Evolutionary conservation across 2,113 vertebrate species (phyloP), one percentile per base, ranked within the genome.

Genomic region (Hirundichthys speculiger): DNA sequence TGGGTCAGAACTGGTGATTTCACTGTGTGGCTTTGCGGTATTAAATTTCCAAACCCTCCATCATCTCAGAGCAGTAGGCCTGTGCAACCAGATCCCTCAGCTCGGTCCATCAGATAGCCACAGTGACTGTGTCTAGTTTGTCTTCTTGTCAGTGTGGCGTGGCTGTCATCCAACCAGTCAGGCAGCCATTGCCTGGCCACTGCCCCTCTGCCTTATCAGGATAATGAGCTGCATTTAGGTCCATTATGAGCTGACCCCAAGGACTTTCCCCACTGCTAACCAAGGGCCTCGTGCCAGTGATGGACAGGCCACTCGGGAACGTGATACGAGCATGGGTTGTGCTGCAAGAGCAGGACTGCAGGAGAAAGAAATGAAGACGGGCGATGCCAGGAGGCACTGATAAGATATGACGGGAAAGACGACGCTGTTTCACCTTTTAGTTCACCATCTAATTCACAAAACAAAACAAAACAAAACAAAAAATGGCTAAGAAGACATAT

Each of bases 181-280:
- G 85, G 64, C 80, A 30, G 72, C 85, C 80, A 73, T 80, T 76
- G 77, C 79, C 59, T 56, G 40, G 64, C 81, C 83, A 81, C 79
- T 75, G 76, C 79, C 86, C 77, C 71, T 46, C 71, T 46, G 66
- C 79, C 84, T 90, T 91, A 91, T 91, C 90, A 71, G 90, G 88
- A 89, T 91, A 90, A 90, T 89, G 87, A 89, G 85, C 67, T 60
- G 82, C 85, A 90, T 89, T 90, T 87, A 86, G 82, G 76, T 82
- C 81, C 88, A 90, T 88, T 87, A 88, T 82, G 79, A 86, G 67
- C 76, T 81, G 88, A 89, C 84, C 88, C 83, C 13, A 45, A 89
- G 84, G 88, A 89, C 87, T 88, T 89, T 89, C 84, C 84, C 82
- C 57, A 75, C 87, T 77, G 90, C 79, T 85, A 81, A 88, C 77